Conservation (phyloP, 2,113 vertebrate species). For the Conger conger region DNA sequence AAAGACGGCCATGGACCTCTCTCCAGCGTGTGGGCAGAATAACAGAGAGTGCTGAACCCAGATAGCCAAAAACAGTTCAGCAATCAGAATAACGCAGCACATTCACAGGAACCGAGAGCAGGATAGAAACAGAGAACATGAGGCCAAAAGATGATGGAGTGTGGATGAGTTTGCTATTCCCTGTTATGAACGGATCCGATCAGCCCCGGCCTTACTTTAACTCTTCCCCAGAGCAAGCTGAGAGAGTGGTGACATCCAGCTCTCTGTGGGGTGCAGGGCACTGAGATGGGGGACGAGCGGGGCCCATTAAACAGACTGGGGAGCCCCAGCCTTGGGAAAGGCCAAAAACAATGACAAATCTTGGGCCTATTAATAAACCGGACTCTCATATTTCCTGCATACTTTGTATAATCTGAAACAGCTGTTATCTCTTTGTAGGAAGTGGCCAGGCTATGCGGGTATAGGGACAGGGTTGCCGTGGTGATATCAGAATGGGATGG, state of each 20-base stretch:
- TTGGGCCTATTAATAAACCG: slow-evolving; percentile 51
- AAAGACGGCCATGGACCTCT: background rate
- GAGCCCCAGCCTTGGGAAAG: slow-evolving; percentile 13
- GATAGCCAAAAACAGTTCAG: background rate
- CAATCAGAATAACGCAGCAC: background rate
- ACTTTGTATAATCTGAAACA: slow-evolving; percentile 53
- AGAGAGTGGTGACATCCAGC: background rate
- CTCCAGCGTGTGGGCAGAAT: background rate
- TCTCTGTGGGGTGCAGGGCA: background rate
- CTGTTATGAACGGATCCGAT: slow-evolving; percentile 30
- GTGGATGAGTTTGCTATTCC: slow-evolving; percentile 28
- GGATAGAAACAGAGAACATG: slow-evolving; percentile 16
- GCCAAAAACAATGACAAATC: slow-evolving; percentile 48
- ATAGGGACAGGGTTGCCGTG: slow-evolving; percentile 28
- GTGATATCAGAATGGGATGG: slow-evolving; percentile 64
- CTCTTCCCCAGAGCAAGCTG: background rate
- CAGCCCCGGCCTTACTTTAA: background rate
- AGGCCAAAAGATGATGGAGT: slow-evolving; percentile 21
- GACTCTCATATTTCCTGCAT: slow-evolving; percentile 52
- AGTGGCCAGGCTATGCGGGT: slow-evolving; percentile 34
- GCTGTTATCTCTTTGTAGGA: slow-evolving; percentile 57
- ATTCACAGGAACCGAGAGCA: background rate
- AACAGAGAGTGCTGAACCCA: background rate
- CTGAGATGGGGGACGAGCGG: background rate
- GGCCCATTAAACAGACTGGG: background rate